A percentile compares a stretch with the other conserved stretches of the same genome.
Evolutionary conservation across 2,888 invertebrate species (phyloP).

Genomic region (Pristionchus entomophagus): DNA sequence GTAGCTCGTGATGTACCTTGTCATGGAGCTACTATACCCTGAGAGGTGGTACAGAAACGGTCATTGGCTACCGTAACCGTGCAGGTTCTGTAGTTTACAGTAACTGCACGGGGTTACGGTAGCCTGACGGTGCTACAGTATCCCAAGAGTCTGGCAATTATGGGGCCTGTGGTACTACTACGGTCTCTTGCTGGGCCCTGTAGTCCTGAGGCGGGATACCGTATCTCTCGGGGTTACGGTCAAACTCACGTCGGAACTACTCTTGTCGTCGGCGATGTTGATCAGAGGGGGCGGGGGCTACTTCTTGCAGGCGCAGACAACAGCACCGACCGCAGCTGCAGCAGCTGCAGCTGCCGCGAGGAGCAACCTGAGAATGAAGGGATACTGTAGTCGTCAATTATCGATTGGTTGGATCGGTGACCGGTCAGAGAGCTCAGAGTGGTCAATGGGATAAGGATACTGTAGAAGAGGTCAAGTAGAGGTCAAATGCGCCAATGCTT

Average conservation of each 20-base stretch:
- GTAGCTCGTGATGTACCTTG: too few species aligned
- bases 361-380: conserved; percentile 7
- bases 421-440: too few species aligned
- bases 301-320: neutral
- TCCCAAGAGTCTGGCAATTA: neutral
- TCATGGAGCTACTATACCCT: too few species aligned
- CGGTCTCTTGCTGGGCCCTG: neutral
- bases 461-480: neutral
- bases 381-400: too few species aligned
- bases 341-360: neutral
- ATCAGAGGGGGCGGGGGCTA: neutral
- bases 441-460: neutral
- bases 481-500: too few species aligned
- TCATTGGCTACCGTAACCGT: neutral
- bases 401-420: too few species aligned
- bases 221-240: too few species aligned
- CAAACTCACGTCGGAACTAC: neutral
- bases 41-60: neutral
- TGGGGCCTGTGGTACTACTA: neutral
- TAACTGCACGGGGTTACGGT: neutral
- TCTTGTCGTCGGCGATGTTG: neutral
- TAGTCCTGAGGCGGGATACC: neutral
- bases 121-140: neutral
- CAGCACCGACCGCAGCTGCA: neutral
- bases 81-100: too few species aligned